Conservation (phyloP, 1,140 invertebrate species). For the Anagrus nilaparvatae region DNA sequence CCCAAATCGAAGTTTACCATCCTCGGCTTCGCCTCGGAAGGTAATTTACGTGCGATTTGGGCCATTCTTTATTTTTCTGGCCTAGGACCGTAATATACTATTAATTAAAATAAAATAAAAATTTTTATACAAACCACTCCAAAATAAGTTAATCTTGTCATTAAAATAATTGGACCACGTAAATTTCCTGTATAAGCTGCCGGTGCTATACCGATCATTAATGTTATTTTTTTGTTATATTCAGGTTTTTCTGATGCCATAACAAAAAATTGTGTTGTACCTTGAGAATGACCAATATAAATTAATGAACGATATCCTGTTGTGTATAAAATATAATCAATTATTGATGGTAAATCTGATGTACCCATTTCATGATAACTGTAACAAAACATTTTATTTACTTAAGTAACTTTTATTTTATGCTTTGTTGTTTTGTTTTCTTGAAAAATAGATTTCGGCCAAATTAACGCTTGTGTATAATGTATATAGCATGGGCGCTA, state of each 20-base stretch:
- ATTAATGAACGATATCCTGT: conserved; percentile 45
- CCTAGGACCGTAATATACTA: too few relatives aligned
- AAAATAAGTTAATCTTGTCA: conserved; percentile 33
- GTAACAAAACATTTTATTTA: too few relatives aligned
- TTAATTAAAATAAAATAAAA: neutral
- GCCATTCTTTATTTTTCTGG: too few relatives aligned
- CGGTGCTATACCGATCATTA: conserved; percentile 52
- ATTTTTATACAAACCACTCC: conserved; percentile 31
- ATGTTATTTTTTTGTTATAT: conserved; percentile 49
- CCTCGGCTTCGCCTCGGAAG: too few relatives aligned
- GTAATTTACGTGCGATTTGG: too few relatives aligned
- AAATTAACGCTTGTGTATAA: too few relatives aligned
- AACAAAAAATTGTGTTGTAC: conserved; percentile 52
- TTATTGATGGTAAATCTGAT: conserved; percentile 53
- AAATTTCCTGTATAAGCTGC: conserved; percentile 40
- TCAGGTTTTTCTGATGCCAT: conserved; percentile 48
- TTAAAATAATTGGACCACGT: conserved; percentile 31
- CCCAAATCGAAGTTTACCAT: too few relatives aligned
- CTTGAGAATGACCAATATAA: conserved; percentile 59
- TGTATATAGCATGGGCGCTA: too few relatives aligned
- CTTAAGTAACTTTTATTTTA: too few relatives aligned
- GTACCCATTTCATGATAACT: conserved; percentile 53
- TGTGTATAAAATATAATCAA: conserved; percentile 47
- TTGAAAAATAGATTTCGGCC: too few relatives aligned
- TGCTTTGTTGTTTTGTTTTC: too few relatives aligned